Evolutionary conservation across 2,888 invertebrate species (phyloP), one percentile per base, ranked within the genome.

Genomic region (Rotaria sp.): DNA sequence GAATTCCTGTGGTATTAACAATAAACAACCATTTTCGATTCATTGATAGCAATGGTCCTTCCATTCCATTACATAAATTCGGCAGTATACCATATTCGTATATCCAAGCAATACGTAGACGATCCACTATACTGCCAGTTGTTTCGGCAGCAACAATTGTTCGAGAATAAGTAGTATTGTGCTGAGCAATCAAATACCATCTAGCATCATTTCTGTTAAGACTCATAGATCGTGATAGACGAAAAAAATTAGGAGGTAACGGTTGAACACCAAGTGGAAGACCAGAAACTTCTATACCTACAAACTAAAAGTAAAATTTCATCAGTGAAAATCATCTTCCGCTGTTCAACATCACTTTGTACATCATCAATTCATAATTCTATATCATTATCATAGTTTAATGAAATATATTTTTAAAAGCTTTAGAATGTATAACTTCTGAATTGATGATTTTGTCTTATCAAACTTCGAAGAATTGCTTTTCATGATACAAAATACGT

Each of bases 101-200:
- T n/a, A 80, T 5, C 80, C 80, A 80, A n/a, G 26, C 80, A n/a
- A 80, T 45, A 80, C 80, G 80, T n/a, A 80, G 11, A 45, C 80
- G 80, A 7, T 35, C 80, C 0, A 80, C 45, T 21, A 80, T 80
- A n/a, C 45, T 45, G 15, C 80, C 80, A n/a, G 26, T 80, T 45
- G 80, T 45, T 15, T 80, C 80, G 2, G 80, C 80, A 45, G 80
- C 80, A 26, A 80, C 21, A 80, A 80, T 80, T 4, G 35, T 45
- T 41, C 11, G 45, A 26, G 80, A 80, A 38, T n/a, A 45, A 13
- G 45, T 80, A 13, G 45, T n/a, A 80, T 80, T 80, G n/a, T n/a
- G 80, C 45, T 80, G 80, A 45, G 45, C 80, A 41, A 45, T 80
- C 15, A 80, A 80, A 45, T 80, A 80, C 80, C 80, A 80, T 45